phyloP scores from a whole-genome alignment of 2,113 vertebrate species.

The Brienomyrus brachyistius region DNA sequence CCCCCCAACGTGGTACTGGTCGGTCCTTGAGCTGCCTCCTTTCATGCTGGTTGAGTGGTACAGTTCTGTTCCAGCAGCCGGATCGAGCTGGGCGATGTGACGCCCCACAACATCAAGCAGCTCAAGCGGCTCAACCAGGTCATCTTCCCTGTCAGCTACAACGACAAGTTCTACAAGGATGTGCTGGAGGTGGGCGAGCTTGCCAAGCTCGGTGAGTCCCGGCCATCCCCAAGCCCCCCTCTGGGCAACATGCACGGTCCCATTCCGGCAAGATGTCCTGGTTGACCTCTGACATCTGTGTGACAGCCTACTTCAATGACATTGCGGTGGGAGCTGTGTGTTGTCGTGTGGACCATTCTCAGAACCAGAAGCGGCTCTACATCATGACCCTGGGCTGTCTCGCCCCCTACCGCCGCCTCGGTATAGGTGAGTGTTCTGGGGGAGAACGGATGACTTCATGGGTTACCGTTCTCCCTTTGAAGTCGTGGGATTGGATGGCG shows the following conservation, averaged over 20 bases:
- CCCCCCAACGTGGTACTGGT: background rate
- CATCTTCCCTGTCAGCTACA: constrained; percentile 99
- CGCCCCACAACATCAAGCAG: constrained; percentile 99
- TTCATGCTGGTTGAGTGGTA: constrained; percentile 67
- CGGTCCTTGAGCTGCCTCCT: background rate
- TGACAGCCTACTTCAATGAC: constrained; percentile 96
- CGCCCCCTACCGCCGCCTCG: constrained; percentile 95
- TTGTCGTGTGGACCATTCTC: constrained; percentile 97
- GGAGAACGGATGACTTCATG: background rate
- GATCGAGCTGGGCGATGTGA: constrained; percentile 99
- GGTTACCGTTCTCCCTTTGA: background rate
- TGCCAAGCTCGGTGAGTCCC: constrained; percentile 84
- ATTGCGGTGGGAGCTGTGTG: constrained; percentile 97
- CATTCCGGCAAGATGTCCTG: background rate
- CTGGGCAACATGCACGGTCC: too few relatives aligned
- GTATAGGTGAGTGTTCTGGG: constrained; percentile 75
- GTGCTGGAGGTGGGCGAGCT: constrained; percentile 97
- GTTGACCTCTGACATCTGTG: background rate
- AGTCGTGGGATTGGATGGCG: background rate
- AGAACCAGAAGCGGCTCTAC: constrained; percentile 98
- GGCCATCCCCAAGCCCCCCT: background rate
- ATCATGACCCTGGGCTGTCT: constrained; percentile 99
- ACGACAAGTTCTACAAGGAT: constrained; percentile 99
- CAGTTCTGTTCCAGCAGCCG: constrained; percentile 99
- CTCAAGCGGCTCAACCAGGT: constrained; percentile 98